Base-by-base conservation (phyloP, 2,113 vertebrate genomes). In the Xyliphius kryptos region DNA sequence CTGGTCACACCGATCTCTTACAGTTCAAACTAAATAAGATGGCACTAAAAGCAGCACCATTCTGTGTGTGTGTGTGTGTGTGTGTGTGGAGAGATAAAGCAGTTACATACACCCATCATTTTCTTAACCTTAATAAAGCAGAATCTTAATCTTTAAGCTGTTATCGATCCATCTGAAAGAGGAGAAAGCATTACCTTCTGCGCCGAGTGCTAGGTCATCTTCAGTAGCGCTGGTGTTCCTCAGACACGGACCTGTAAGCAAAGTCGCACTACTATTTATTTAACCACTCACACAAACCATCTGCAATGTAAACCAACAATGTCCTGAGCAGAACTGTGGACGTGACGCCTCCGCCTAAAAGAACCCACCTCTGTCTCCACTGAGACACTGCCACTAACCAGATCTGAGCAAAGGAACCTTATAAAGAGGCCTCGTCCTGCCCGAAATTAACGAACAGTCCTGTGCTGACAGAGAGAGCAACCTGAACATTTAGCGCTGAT, bases 161-260 rank as follows among this genome's bases (percentile, higher is more conserved):
- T 11, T 11, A 9, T 58, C n/a, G 53, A 12, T 16, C 56, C 61
- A 61, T 63, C 55, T 40, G 71, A 59, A 60, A 65, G 1, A 53
- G 21, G 14, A 9, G 36, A 68, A 6, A 22, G 72, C 40, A 74
- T 82, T 80, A 83, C 81, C 79, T 80, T 83, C 74, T 6, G 68
- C 65, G 20, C 77, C 70, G 6, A 80, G 41, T 15, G 50, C 73
- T 67, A 81, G 49, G 63, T 81, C 78, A 76, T 83, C 79, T 14
- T 83, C 76, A 32, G 22, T 16, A 19, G 70, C 77, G 26, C 61
- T 41, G 47, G 56, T 67, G 22, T 70, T 74, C 65, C 8, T 67
- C 44, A 71, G 48, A 53, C 67, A 22, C 22, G 43, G 73, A 13
- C 2, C 68, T 80, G 54, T 55, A 60, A 57, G 26, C 58, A 53